phyloP scores from a whole-genome alignment of 2,888 invertebrate genomes.

The Sarcophaga variegata region DNA sequence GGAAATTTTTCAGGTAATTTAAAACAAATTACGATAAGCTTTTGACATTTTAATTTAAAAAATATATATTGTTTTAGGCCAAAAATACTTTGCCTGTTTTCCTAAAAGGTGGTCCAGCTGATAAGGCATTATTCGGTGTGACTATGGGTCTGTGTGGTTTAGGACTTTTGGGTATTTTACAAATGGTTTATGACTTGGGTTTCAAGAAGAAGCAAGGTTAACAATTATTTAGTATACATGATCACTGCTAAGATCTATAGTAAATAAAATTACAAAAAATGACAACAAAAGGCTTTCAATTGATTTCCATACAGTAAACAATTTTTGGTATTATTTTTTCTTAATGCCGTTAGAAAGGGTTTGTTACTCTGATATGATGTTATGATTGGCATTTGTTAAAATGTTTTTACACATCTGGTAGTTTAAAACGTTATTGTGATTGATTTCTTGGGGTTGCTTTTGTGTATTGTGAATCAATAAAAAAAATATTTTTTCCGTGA shows the following conservation, averaged over 20 bases:
- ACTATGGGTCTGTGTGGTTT: conserved; percentile 80
- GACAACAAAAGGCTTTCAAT: neutral
- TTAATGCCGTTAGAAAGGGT: too few relatives aligned
- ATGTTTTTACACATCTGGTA: neutral
- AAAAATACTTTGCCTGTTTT: conserved; percentile 79
- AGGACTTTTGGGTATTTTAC: conserved; percentile 76
- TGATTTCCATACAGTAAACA: too few relatives aligned
- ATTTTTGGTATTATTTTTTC: too few relatives aligned
- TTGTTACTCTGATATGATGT: too few relatives aligned
- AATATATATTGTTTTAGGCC: conserved; percentile 74
- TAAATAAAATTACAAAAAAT: neutral
- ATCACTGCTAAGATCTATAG: neutral
- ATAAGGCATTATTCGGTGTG: conserved; percentile 79
- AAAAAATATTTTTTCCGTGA: conserved; percentile 25
- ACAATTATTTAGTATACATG: neutral
- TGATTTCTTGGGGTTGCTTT: neutral
- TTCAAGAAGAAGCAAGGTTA: conserved; percentile 79
- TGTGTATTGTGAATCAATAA: conserved; percentile 51
- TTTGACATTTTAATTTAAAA: neutral
- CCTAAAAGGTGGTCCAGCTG: conserved; percentile 80
- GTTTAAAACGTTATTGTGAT: conserved; percentile 12
- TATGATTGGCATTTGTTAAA: neutral
- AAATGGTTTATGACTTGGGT: conserved; percentile 79
- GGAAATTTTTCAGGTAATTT: conserved; percentile 79
- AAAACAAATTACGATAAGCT: neutral